phyloP scores from a whole-genome alignment of 2,113 vertebrate genomes.

The Pardalotus punctatus region DNA sequence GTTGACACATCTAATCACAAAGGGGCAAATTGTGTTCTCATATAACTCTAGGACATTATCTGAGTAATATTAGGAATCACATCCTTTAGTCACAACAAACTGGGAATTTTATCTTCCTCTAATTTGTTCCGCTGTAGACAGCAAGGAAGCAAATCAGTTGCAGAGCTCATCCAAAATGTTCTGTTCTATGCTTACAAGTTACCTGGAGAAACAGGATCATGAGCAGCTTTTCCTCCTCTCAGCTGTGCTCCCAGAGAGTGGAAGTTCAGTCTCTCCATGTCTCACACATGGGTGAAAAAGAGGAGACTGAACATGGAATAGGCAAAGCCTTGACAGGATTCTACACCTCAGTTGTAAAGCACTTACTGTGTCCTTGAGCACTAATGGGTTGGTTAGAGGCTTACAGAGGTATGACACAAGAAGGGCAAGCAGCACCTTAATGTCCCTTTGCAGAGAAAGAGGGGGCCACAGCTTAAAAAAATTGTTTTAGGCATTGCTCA shows the following conservation, averaged over 20 bases:
- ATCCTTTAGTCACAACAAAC: neutral
- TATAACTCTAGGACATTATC: conserved; percentile 24
- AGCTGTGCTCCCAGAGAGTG: neutral
- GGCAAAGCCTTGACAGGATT: neutral
- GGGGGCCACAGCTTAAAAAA: neutral
- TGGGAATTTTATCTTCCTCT: neutral
- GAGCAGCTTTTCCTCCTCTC: neutral
- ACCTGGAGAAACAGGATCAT: neutral
- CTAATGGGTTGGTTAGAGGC: neutral
- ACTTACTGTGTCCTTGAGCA: neutral
- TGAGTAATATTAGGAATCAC: neutral
- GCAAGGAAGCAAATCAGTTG: neutral
- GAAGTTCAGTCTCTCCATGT: neutral
- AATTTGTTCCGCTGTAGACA: neutral
- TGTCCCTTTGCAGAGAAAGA: neutral
- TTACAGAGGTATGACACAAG: neutral
- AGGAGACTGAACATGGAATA: neutral
- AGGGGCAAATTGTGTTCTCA: neutral
- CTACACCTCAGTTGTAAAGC: neutral
- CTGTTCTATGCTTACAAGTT: neutral
- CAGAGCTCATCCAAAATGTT: neutral
- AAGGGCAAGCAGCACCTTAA: neutral
- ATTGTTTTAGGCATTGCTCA: neutral
- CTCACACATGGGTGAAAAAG: neutral
- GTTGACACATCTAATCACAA: conserved; percentile 50